Evolutionary conservation across 2,888 invertebrate species (phyloP), one percentile per base, ranked within the genome.

Genomic region (Muscina levida): DNA sequence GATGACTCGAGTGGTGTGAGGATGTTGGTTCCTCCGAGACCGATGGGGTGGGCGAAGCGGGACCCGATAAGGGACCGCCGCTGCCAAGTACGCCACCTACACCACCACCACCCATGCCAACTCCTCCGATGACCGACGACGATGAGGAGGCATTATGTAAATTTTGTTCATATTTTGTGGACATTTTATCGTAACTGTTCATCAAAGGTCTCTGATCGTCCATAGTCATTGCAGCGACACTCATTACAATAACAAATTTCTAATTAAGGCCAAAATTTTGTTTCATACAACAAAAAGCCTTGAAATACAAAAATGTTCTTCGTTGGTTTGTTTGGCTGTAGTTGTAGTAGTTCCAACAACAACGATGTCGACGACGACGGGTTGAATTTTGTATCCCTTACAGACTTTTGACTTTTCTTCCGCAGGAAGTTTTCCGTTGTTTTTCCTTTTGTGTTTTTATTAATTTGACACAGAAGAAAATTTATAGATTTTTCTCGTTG

Each of bases 221-320:
- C 88, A 90, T 86, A 86, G 89, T 89, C 89, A 90, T 89, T 87
- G 90, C 89, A 89, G 89, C 89, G 87, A 89, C 89, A 88, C 88
- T 88, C 88, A 88, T 83, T 82, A 78, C 75, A 82, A 79, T 72
- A 71, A 44, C 51, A 53, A 62, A 62, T 22, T 42, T 62, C 59
- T 75, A 51, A 67, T 48, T 65, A 51, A 71, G 72, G 57, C 53
- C 65, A 74, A 62, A 51, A 13, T 53, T 56, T 62, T 77, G 57
- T 46, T 74, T 72, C 46, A 65, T 77, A n/a, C 68, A 66, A 59
- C n/a, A 77, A 76, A 66, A 71, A 77, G 77, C 73, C 77, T 77
- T 77, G 65, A 75, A 70, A 65, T 67, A 48, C 13, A 31, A 31
- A 3, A 70, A 71, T 51, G 70, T 59, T 56, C 65, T 59, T 53